Base-by-base conservation (phyloP, 1,140 invertebrate species). In the Agrypnia vestita region DNA sequence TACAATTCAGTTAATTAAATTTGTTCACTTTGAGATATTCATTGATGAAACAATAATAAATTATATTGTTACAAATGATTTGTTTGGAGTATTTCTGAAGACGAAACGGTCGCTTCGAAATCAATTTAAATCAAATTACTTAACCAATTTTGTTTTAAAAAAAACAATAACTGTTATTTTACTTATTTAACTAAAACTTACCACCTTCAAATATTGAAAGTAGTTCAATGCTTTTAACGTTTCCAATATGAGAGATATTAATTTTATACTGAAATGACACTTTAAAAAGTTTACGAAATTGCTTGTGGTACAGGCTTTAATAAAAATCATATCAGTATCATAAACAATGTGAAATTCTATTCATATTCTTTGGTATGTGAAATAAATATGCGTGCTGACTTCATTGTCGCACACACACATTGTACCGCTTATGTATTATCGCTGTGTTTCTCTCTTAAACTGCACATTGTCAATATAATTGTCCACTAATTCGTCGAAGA, bases 301-400 rank as follows among this genome's bases (percentile, higher is more conserved):
- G 72, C 72, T 74, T 74, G 72, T 55, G 72, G 72, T 74, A 55
- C 51, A 74, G 51, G 72, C 72, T 74, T 74, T 74, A 74, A 72
- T 72, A 59, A 74, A 74, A 56, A 74, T 56, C 55, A 74, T 56
- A 56, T 74, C 55, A 74, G 25, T 35, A 59, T 15, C 49, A 74
- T 55, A 74, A 19, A 35, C 55, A 35, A 44, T 74, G 49, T 74
- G 25, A 19, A 35, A 74, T 4, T 21, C 11, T 62, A 62, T 13
- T 19, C 11, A 13, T 62, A 62, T n/a, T 21, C 11, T 62, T 13
- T 21, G 11, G 12, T 35, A 12, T 13, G 8, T 13, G 11, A 13
- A 12, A 51, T 15, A 1, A 12, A 4, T 15, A 67, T 46, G 43
- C 12, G 44, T 47, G 15, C 13, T 69, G 64, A 10, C 17, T 12